A percentile compares a stretch with the other conserved stretches of the same genome.
Conservation (phyloP, 2,113 vertebrate genomes). For the Myiopsitta monachus region DNA sequence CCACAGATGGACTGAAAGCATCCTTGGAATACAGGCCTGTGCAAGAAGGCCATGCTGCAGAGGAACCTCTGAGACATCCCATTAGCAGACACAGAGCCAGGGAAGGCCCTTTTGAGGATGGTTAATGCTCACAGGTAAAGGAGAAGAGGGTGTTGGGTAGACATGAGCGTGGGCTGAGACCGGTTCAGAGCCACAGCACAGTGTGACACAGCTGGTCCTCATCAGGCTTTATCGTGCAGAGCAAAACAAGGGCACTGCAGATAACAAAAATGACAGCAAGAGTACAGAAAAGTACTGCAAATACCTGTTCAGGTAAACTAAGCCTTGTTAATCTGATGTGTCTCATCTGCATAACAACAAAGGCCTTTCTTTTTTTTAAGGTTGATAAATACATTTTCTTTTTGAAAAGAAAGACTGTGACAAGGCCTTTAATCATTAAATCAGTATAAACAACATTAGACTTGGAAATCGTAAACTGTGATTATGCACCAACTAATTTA, state of each 20-base stretch:
- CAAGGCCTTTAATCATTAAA: slow-evolving; percentile 66
- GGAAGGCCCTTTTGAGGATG: neutral
- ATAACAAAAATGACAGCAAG: neutral
- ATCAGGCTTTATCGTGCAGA: neutral
- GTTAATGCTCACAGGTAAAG: neutral
- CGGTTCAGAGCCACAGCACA: neutral
- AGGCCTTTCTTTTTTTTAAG: neutral
- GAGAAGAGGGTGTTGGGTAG: neutral
- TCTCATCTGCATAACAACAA: slow-evolving; percentile 18
- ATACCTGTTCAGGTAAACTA: slow-evolving; percentile 23
- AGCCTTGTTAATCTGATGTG: neutral
- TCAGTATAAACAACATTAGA: slow-evolving; percentile 70
- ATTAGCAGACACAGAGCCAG: neutral
- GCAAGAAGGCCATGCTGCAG: neutral
- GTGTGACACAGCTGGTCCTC: neutral
- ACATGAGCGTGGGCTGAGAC: neutral
- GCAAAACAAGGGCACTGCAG: neutral
- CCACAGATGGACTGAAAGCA: accelerated
- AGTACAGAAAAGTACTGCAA: neutral
- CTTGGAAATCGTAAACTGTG: slow-evolving; percentile 68
- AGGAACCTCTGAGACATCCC: neutral
- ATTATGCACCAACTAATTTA: slow-evolving; percentile 70
- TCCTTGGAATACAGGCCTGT: neutral
- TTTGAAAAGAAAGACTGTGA: slow-evolving; percentile 60
- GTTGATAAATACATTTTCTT: slow-evolving; percentile 38